Conservation (phyloP, 64 coral and sea anemone species). For the Anthopleura sola region DNA sequence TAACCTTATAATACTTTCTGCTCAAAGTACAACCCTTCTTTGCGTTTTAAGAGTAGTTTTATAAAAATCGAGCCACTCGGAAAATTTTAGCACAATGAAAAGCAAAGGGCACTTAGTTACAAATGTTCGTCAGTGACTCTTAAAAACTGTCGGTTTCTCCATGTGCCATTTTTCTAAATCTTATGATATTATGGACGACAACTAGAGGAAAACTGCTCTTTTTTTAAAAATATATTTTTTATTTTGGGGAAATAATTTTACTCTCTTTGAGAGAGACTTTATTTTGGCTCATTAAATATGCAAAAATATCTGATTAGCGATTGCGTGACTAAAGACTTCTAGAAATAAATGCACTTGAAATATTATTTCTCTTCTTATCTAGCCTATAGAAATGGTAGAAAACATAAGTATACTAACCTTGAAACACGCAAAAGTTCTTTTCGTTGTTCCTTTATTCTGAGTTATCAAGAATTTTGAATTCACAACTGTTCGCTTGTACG, state of each 20-base stretch:
- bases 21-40: neutral
- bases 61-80: neutral
- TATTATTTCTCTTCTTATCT: too few species aligned
- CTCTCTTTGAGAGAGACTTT: neutral
- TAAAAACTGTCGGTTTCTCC: neutral
- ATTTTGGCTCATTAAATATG: too few species aligned
- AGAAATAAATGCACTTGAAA: too few species aligned
- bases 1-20: neutral
- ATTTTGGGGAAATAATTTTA: neutral
- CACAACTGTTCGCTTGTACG: neutral
- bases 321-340: too few species aligned
- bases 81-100: neutral
- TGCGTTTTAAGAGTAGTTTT: neutral
- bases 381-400: neutral
- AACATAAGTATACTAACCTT: slow-evolving; percentile 4
- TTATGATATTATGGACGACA: neutral
- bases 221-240: too few species aligned
- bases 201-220: neutral
- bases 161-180: slow-evolving; percentile 7
- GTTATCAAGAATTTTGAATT: neutral
- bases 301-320: too few species aligned
- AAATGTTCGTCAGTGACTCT: neutral
- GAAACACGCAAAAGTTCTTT: neutral
- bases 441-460: neutral
- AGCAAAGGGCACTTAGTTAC: neutral